Evolutionary conservation across 2,113 vertebrate genomes (phyloP), one percentile per base, ranked within the genome.

Genomic region (Cettia cetti): DNA sequence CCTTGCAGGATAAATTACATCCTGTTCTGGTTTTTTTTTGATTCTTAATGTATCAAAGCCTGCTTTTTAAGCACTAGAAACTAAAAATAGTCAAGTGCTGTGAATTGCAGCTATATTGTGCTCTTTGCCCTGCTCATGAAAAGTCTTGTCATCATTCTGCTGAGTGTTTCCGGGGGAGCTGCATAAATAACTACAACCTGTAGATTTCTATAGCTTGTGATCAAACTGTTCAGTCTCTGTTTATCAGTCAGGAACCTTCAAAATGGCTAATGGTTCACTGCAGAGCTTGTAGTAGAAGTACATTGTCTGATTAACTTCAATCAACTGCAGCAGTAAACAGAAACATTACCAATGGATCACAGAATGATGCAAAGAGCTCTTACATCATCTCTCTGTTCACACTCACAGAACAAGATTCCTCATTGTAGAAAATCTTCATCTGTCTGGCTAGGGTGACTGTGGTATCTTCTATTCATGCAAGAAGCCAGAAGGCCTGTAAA

Each of bases 1-100:
- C 72, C 40, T 94, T 83, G 45, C 31, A 80, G 47, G n/a, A 88
- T 56, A 80, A 95, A 92, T 92, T 80, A 42, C 56, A 90, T 93
- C 92, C 87, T 95, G 79, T 86, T 83, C 92, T 66, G n/a, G 42
- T 27, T 35, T 54, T 20, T 20, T 20, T 54, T 45, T 7, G 24
- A 78, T 88, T 81, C 31, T 81, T 83, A 37, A 66, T 54, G 35
- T 85, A 56, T 70, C 81, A 84, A 79, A 93, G 54, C 17, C 60
- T 93, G 30, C 69, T 74, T 88, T 91, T 95, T 45, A 90, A 66
- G 42, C 31, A 33, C 23, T 63, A 45, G 47, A 80, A 91, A 49
- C 74, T 95, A 88, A 88, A 94, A 92, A 88, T 77, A 93, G n/a
- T 40, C 15, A n/a, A 68, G 60, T 33, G 4, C 59, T 75, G n/a